phyloP scores from a whole-genome alignment of 2,888 invertebrate genomes.

The Macrophya alboannulata region DNA sequence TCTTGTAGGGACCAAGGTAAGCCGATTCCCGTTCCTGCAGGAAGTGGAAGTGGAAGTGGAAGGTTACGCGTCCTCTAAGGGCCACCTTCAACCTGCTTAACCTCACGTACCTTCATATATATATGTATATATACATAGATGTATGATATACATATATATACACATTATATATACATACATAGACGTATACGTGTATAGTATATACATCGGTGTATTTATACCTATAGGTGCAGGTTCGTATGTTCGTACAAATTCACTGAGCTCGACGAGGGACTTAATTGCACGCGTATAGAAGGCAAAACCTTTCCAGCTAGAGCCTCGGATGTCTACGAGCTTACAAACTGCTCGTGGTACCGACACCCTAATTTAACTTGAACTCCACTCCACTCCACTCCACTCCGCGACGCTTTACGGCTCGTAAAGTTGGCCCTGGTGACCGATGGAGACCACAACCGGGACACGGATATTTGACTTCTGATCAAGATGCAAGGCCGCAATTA shows the following conservation, averaged over 20 bases:
- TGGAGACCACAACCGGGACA: constrained; percentile 44
- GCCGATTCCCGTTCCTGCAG: constrained; percentile 39
- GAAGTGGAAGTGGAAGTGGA: constrained; percentile 15
- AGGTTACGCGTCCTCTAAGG: constrained; percentile 41
- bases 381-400: constrained; percentile 43
- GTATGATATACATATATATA: background rate
- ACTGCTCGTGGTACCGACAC: constrained; percentile 53
- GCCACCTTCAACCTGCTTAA: constrained; percentile 37
- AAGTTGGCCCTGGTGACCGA: constrained; percentile 53
- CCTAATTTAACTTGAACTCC: constrained; percentile 54
- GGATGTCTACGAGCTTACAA: constrained; percentile 52
- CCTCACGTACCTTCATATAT: background rate
- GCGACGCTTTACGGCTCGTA: constrained; percentile 54
- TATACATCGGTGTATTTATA: constrained; percentile 2
- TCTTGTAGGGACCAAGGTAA: constrained; percentile 23
- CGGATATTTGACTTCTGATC: constrained; percentile 25
- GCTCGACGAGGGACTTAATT: constrained; percentile 46
- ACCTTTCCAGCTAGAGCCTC: constrained; percentile 21
- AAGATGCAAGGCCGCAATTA: background rate
- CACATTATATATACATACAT: background rate
- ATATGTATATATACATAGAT: background rate
- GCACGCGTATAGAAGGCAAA: constrained; percentile 49
- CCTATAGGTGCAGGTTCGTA: background rate
- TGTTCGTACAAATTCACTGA: constrained; percentile 31
- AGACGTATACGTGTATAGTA: background rate